Base-by-base conservation (phyloP, 2,888 invertebrate species). In the Sphecodes monilicornis region DNA sequence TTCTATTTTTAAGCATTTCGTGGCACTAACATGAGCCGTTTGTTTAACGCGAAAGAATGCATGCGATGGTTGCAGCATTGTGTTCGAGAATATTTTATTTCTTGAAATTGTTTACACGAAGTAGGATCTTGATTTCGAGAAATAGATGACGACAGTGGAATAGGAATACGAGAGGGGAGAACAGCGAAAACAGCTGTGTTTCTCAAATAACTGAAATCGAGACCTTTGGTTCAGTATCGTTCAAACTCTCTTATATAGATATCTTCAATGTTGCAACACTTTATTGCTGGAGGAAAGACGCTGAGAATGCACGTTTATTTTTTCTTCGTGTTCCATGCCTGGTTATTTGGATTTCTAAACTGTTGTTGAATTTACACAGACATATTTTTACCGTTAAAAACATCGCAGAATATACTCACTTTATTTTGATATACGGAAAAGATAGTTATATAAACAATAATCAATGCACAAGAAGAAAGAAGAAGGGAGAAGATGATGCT, bases 121-220 rank as follows among this genome's bases (percentile, higher is more conserved):
- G 57, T 8, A 11, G 26, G 11, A 3, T 66, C 66, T 66, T 10
- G 36, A 16, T 16, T 36, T 36, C 36, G 64, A 64, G 50, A 36
- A 46, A 43, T 36, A 36, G 39, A 68, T 36, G 75, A 57, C 29
- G 39, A 68, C 54, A 11, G 11, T n/a, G 46, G 71, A 50, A 36
- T 46, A 18, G 32, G 16, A 71, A 36, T 13, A 29, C n/a, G 18
- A 57, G 32, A 60, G 18, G 64, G 57, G 29, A 50, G 41, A 29
- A 29, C 70, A 18, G 80, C 80, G 50, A 70, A 69, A 26, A 57
- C 64, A 60, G 60, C 39, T 26, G 60, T 11, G 50, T 64, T 64
- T 60, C 78, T 77, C 71, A 70, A 46, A 80, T 80, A 77, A 77
- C 70, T 66, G 80, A 71, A 80, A 80, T 71, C 80, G 80, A 80